Evolutionary conservation across 2,113 vertebrate species (phyloP).

Genomic region (Piaya cayana): DNA sequence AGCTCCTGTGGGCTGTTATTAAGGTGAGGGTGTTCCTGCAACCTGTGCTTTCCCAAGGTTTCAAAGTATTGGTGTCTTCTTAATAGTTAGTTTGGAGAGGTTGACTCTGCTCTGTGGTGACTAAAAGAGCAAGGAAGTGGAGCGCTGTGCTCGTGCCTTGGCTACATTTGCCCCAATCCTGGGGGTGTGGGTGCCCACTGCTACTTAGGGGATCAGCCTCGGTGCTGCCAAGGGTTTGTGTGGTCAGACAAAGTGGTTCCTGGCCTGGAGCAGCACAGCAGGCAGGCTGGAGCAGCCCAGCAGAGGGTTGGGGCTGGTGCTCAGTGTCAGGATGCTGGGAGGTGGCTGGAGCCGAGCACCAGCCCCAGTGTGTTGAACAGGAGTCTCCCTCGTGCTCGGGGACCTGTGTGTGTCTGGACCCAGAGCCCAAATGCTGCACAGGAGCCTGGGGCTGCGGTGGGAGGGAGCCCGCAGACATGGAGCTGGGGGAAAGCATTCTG

Average conservation of each 20-base stretch:
- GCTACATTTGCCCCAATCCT: background rate
- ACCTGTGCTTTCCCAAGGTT: background rate
- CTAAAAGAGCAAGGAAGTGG: too few relatives aligned
- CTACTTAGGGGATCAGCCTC: background rate
- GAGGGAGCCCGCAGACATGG: background rate
- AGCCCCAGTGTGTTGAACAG: background rate
- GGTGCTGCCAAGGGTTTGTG: background rate
- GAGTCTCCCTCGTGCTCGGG: background rate
- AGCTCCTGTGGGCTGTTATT: background rate
- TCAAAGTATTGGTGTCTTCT: background rate
- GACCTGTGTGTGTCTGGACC: accelerated
- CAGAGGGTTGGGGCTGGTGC: background rate
- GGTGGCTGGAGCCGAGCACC: background rate
- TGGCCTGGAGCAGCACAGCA: background rate
- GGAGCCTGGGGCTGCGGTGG: background rate
- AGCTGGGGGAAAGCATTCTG: background rate
- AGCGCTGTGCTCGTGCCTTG: accelerated
- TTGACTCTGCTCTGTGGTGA: background rate
- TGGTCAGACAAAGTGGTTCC: background rate
- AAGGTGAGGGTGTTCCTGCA: background rate
- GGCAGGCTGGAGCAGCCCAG: background rate
- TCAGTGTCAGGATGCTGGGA: background rate
- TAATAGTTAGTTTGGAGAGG: background rate
- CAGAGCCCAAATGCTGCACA: background rate
- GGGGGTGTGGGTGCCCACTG: background rate